Percentiles rank a stretch among this genome's conserved stretches.
phyloP scores from a whole-genome alignment of 2,888 invertebrate genomes.

The Prosopocoilus inquinatus region DNA sequence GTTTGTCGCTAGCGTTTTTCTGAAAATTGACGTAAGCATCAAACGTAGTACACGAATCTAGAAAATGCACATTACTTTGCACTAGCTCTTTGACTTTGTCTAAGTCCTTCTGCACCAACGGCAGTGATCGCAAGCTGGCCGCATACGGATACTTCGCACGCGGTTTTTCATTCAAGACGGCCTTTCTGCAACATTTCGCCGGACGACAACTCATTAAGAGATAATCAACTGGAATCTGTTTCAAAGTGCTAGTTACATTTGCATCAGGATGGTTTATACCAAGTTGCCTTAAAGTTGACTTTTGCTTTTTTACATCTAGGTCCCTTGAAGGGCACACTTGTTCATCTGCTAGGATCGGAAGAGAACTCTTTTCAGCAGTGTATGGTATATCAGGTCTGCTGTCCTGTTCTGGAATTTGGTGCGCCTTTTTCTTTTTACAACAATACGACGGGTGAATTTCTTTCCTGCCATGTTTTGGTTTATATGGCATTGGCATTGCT shows the following conservation, averaged over 20 bases:
- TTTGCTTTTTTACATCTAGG: constrained; percentile 9
- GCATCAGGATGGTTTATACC: constrained; percentile 8
- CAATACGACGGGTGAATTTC: too few species aligned
- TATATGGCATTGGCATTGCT: too few species aligned
- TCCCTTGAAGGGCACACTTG: constrained; percentile 20
- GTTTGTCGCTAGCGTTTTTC: constrained; percentile 18
- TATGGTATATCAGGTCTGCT: constrained; percentile 26
- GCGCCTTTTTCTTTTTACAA: too few species aligned
- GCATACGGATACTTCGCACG: constrained; percentile 22
- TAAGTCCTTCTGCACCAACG: constrained; percentile 18
- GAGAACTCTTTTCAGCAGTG: constrained; percentile 19
- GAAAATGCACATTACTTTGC: constrained; percentile 15
- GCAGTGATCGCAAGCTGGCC: constrained; percentile 30
- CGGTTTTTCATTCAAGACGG: constrained; percentile 23
- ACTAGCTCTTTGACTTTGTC: constrained; percentile 9
- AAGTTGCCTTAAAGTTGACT: constrained; percentile 1
- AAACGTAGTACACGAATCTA: constrained; percentile 17
- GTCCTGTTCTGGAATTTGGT: background rate
- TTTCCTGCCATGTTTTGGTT: too few species aligned
- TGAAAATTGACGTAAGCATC: constrained; percentile 30
- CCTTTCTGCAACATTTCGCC: constrained; percentile 27
- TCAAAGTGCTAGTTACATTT: constrained; percentile 5
- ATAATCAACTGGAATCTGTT: constrained; percentile 15
- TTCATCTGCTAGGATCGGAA: constrained; percentile 20
- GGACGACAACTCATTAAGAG: constrained; percentile 24